Evolutionary conservation across 2,797 vertebrate species (phyloP).

Genomic region (Falco novaeseelandiae): DNA sequence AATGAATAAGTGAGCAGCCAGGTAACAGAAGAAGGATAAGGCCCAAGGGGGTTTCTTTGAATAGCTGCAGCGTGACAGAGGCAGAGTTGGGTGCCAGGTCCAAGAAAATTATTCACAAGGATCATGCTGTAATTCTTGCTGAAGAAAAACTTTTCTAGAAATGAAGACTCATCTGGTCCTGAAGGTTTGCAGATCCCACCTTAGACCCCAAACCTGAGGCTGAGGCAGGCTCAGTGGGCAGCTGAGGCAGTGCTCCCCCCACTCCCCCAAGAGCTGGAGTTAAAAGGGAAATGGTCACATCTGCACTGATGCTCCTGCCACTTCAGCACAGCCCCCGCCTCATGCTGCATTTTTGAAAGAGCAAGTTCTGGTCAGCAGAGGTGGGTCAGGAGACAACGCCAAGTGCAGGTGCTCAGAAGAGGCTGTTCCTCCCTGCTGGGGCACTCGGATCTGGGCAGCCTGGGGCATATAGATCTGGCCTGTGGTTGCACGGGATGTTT

Average conservation of each 20-base stretch:
- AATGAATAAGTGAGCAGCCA: background rate
- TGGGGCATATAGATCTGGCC: background rate
- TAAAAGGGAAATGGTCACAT: background rate
- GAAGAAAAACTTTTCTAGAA: background rate
- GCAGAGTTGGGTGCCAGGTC: background rate
- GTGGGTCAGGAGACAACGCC: background rate
- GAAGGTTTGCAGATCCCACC: background rate
- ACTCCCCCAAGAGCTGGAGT: background rate
- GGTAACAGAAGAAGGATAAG: background rate
- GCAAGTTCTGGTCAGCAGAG: background rate
- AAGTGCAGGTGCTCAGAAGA: background rate
- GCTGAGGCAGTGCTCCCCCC: background rate
- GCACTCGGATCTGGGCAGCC: background rate
- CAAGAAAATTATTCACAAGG: background rate
- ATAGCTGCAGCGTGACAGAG: background rate
- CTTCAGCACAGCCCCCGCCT: rapidly evolving
- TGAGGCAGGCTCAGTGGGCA: background rate
- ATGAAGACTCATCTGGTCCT: background rate
- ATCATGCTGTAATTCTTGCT: background rate
- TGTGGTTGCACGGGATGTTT: background rate
- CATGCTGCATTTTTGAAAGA: background rate
- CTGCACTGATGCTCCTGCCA: background rate
- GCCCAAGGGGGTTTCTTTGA: background rate
- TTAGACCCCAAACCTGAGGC: background rate
- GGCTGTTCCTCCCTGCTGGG: background rate